Evolutionary conservation across 2,888 invertebrate species (phyloP), one percentile per base, ranked within the genome.

Genomic region (Synergus itoensis): DNA sequence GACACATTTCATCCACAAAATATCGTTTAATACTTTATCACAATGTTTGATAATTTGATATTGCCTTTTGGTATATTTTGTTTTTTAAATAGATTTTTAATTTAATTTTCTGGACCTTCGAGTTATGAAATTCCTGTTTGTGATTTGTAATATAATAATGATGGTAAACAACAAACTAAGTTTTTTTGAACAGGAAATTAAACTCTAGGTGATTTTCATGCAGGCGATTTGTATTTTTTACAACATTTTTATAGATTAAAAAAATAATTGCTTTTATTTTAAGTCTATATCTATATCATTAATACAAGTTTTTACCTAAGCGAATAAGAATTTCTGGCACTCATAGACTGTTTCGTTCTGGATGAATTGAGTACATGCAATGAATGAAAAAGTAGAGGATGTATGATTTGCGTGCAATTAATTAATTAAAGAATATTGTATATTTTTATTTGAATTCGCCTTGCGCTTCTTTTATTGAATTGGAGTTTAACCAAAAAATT

Each of bases 331-430:
- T 67, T 67, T 67, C 0, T 21, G 18, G 21, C 21, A 73, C 53
- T 36, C 5, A 53, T n/a, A 73, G 73, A 73, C 73, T 73, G 73
- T 36, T 73, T 16, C 73, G 73, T 36, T 73, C 53, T 73, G 73
- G 48, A 73, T 16, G 48, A 79, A 81, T 78, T 76, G 43, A 77
- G 67, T 80, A 64, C 62, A 78, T 76, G 73, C 41, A 5, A 36
- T 76, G 78, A 81, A 78, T 83, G 84, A 83, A 82, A 84, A 84
- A 60, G 76, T 69, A 79, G 62, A 65, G 86, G 86, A 85, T 77
- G 85, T 85, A 83, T 84, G 84, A 86, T 86, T 84, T 79, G 84
- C 83, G 87, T 87, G 87, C 88, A 87, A 88, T 88, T 84, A 81
- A 82, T 76, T n/a, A n/a, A n/a, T n/a, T n/a, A n/a, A n/a, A 80